Conservation (phyloP, 2,113 vertebrate genomes). For the Muntiacus muntjak region DNA sequence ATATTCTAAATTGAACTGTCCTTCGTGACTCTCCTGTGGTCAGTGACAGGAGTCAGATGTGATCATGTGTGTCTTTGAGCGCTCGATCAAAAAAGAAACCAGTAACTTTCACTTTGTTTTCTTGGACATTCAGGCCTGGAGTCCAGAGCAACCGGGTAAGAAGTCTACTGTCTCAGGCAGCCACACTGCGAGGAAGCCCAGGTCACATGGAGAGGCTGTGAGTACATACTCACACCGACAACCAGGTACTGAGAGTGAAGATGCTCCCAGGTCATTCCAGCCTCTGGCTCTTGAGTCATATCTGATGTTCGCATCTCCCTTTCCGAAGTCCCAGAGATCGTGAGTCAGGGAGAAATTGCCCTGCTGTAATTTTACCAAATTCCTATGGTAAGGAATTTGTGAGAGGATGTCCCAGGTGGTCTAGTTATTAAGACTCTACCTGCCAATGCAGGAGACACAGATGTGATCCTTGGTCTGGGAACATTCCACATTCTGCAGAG, state of each 20-base stretch:
- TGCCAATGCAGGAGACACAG: not conserved
- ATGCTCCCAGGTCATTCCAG: not conserved
- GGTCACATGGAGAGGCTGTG: too few relatives aligned
- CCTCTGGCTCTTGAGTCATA: not conserved
- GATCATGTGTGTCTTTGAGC: not conserved
- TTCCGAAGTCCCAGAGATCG: not conserved
- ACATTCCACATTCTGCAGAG: not conserved
- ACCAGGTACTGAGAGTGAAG: not conserved
- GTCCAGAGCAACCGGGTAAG: not conserved
- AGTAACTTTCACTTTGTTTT: not conserved
- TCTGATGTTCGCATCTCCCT: not conserved
- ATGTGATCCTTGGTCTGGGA: not conserved
- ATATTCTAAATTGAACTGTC: not conserved
- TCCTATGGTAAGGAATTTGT: not conserved
- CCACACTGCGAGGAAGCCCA: not conserved
- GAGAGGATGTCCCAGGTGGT: not conserved
- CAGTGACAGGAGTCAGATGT: not conserved
- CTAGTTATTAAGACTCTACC: not conserved
- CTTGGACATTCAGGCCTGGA: not conserved
- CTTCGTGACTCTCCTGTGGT: not conserved
- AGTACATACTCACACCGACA: accelerated
- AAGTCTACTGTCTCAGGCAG: not conserved
- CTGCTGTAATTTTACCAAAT: not conserved
- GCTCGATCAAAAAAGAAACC: not conserved
- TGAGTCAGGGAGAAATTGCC: not conserved